These are phyloP conservation scores for Drosophila testacea DNA, from an alignment of 2,888 invertebrate species.

Conservation along the genomic window DNA sequence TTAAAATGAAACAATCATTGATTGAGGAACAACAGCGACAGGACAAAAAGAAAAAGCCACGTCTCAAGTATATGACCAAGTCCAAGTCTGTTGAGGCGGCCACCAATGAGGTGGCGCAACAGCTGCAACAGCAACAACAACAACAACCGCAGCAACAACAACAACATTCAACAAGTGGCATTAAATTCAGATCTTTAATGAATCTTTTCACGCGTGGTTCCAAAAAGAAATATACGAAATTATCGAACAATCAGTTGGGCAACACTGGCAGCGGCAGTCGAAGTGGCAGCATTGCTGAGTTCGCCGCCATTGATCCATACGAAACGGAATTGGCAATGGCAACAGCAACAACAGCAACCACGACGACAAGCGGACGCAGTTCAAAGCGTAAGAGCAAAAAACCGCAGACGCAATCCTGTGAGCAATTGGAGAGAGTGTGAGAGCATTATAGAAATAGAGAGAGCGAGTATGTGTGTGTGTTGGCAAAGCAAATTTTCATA, in stretches of 20 bases:
- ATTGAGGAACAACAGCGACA: conserved; percentile 64
- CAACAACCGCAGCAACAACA: conserved; percentile 48
- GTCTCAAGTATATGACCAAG: conserved; percentile 58
- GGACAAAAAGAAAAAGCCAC: conserved; percentile 45
- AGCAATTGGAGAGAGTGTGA: conserved; percentile 75
- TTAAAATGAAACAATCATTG: conserved; percentile 79
- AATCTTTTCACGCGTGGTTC: conserved; percentile 74
- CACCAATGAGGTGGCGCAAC: conserved; percentile 35
- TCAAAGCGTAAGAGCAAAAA: conserved; percentile 69
- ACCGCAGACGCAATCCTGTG: conserved; percentile 81
- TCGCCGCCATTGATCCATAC: conserved; percentile 68
- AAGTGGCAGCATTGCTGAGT: conserved; percentile 61
- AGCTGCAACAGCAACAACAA: conserved; percentile 26
- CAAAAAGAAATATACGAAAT: conserved; percentile 80
- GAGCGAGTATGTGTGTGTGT: background rate
- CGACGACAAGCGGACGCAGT: conserved; percentile 11
- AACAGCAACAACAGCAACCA: background rate
- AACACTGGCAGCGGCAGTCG: conserved; percentile 6
- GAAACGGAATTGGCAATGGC: conserved; percentile 25
- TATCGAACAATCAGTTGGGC: conserved; percentile 64
- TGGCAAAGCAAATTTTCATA: background rate
- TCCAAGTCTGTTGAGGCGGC: conserved; percentile 59
- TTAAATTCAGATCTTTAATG: conserved; percentile 47
- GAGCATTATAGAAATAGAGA: background rate
- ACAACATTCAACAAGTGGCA: conserved; percentile 56